Evolutionary conservation across 2,797 vertebrate genomes (phyloP).

Genomic region (Cossypha dichroa): DNA sequence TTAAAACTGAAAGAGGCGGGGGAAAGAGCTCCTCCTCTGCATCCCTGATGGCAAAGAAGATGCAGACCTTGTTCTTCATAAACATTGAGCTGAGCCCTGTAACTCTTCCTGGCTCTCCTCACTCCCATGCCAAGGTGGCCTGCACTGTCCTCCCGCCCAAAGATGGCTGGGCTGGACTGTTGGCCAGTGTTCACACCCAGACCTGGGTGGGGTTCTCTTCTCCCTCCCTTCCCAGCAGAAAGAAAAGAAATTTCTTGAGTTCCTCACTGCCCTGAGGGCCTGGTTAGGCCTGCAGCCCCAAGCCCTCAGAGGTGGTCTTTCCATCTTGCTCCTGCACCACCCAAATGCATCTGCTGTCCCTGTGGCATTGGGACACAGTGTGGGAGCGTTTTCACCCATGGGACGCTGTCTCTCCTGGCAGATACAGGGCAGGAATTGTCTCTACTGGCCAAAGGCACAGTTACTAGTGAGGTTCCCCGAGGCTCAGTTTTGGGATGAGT

Average conservation of each 20-base stretch:
- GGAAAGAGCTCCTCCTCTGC: neutral
- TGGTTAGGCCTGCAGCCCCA: accelerated
- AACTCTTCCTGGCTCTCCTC: neutral
- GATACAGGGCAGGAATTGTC: accelerated
- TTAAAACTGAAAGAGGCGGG: neutral
- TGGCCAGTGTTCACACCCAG: accelerated
- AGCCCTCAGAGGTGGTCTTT: neutral
- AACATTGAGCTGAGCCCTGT: neutral
- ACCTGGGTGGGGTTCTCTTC: neutral
- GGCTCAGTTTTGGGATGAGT: neutral
- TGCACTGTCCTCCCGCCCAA: neutral
- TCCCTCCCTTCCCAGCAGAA: neutral
- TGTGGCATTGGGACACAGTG: accelerated
- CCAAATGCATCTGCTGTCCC: neutral
- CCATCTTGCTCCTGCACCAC: neutral
- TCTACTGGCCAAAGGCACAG: neutral
- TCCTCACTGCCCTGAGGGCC: accelerated
- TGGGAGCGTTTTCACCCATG: neutral
- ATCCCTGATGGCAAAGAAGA: neutral
- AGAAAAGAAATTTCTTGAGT: neutral
- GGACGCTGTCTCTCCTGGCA: neutral
- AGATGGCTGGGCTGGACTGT: neutral
- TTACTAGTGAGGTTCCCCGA: neutral
- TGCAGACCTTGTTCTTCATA: neutral
- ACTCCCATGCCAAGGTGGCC: accelerated